A percentile compares a stretch with the other conserved stretches of the same genome.
Conservation (phyloP, 2,888 invertebrate species). For the Malthinus flaveolus region DNA sequence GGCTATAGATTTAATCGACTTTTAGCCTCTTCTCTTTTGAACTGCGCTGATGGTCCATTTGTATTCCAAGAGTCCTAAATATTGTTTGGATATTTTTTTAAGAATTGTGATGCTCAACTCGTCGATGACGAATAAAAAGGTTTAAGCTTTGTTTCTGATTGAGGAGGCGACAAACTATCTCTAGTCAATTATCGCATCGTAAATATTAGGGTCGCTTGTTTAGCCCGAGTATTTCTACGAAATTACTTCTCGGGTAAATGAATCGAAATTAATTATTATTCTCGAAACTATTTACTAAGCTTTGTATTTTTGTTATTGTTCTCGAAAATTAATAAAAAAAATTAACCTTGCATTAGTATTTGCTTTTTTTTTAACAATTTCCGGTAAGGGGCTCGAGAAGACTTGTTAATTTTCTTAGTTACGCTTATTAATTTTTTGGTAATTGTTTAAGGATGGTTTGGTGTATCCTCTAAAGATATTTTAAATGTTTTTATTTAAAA, state of each 20-base stretch:
- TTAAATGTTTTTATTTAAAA: not conserved
- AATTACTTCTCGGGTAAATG: no score
- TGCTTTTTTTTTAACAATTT: no score
- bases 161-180: slow-evolving; percentile 14
- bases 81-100: slow-evolving; percentile 52
- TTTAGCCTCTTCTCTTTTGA: slow-evolving; percentile 9
- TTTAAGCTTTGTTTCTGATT: slow-evolving; percentile 7
- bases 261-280: not conserved
- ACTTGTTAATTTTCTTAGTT: not conserved
- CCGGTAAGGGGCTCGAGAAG: not conserved
- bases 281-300: not conserved
- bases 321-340: no score
- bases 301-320: not conserved
- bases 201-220: not conserved
- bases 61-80: slow-evolving; percentile 50
- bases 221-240: not conserved
- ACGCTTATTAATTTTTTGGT: no score
- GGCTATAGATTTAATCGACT: not conserved
- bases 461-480: no score
- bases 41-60: slow-evolving; percentile 27
- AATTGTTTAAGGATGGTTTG: no score
- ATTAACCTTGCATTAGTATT: no score
- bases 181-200: not conserved
- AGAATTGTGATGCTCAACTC: slow-evolving; percentile 53
- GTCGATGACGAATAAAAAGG: slow-evolving; percentile 10